Evolutionary conservation across 2,113 vertebrate species (phyloP), one percentile per base, ranked within the genome.

Genomic region (Serilophus lunatus): DNA sequence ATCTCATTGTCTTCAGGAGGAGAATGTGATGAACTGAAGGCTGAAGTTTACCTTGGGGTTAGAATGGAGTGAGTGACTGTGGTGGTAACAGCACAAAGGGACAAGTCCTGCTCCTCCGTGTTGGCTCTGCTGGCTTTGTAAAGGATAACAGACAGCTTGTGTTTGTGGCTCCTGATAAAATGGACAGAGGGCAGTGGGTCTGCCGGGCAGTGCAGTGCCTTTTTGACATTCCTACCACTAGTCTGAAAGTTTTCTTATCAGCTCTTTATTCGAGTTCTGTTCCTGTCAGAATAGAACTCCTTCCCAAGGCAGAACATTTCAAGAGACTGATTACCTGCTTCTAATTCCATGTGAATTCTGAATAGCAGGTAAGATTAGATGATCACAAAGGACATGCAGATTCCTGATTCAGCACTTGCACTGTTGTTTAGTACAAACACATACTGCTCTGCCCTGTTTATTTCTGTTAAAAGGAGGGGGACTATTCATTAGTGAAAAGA

Each of bases 401-500:
- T 79, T 65, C 33, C 26, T 45, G 74, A 82, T 61, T 95, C 50
- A 42, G 61, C 3, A 1, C 49, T 95, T 93, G 54, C 23, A 12
- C 47, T 93, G 61, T 59, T 92, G 80, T 93, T 95, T 72, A 59
- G 54, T 88, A 69, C 79, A 71, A 96, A 86, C 54, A 49, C 64
- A 38, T 68, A 89, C 82, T 93, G 18, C 59, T 79, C 61, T 82
- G 92, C 90, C 84, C 17, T 4, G 16, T 82, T 90, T 74, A 25
- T 61, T 92, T 92, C 86, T 94, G 33, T 54, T 86, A 25, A 71
- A 92, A 91, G 86, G 87, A 92, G 20, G 12, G 12, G 31, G 23
- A 50, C 64, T 75, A 15, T 92, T 96, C 88, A 86, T 97, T 97
- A 97, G 54, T 84, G 84, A 70, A 96, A 88, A 69, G 93, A 97